Percentiles rank a stretch among this genome's conserved stretches.
Conservation (phyloP, 2,888 invertebrate genomes). For the Chirona hameri region DNA sequence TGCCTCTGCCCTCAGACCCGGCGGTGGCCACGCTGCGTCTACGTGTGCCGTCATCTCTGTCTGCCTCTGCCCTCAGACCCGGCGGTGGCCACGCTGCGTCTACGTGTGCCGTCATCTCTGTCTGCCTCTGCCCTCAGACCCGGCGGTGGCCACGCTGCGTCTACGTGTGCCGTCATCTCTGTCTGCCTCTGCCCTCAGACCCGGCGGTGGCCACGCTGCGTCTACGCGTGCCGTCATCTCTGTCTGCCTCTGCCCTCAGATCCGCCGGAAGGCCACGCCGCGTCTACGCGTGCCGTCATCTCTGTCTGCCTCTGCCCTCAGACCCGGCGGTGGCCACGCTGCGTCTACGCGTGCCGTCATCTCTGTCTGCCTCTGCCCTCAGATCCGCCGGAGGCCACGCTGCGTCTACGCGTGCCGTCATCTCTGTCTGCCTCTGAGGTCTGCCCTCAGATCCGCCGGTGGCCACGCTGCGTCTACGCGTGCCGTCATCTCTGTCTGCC, state of each 20-base stretch:
- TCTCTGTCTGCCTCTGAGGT: background rate
- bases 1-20: background rate
- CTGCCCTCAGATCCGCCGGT: background rate
- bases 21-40: constrained; percentile 56
- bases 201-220: constrained; percentile 52
- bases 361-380: background rate
- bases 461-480: constrained; percentile 59
- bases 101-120: constrained; percentile 46
- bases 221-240: constrained; percentile 48
- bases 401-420: constrained; percentile 57
- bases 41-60: too few relatives aligned
- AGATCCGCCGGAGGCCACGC: constrained; percentile 42
- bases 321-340: constrained; percentile 48
- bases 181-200: background rate
- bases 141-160: constrained; percentile 52
- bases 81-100: constrained; percentile 53
- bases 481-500: background rate
- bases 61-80: background rate
- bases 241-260: background rate
- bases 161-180: constrained; percentile 47
- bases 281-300: constrained; percentile 53
- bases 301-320: background rate
- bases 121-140: background rate
- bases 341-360: constrained; percentile 53
- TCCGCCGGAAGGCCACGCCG: constrained; percentile 48